Base-by-base conservation (phyloP, 2,113 vertebrate species). In the Pseudorectes ferrugineus region DNA sequence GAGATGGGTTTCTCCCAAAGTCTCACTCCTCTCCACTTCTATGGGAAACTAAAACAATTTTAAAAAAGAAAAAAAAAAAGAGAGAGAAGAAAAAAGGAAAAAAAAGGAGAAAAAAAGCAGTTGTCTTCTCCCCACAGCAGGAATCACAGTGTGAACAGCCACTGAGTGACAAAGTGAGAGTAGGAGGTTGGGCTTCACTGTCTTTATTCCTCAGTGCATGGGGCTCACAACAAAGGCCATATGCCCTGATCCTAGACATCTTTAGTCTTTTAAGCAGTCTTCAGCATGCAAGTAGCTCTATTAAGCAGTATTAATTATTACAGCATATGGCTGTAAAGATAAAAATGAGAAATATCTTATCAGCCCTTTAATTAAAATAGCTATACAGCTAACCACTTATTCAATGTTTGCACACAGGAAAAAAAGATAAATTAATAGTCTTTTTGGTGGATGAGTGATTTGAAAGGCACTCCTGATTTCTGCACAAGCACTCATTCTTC, bases 221-320 rank as follows among this genome's bases (percentile, higher is more conserved):
- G 75, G 80, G 89, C 73, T 93, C 54, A 61, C 80, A 93, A 93
- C 94, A 96, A 95, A 91, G 76, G 57, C 93, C 89, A 79, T 79
- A 91, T 95, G 95, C 70, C 96, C 59, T 59, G 63, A 88, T 89
- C 67, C 87, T 72, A 82, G 63, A 59, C 92, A 91, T 89, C 95
- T 81, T 82, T 88, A 81, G 87, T 63, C 49, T 88, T 92, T 87
- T 48, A 85, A 88, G 67, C 71, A 93, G 77, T 35, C 73, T 95
- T 88, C 76, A 86, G 83, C 31, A 49, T 51, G 48, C 63, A 92
- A 93, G 80, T 20, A 82, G 61, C 55, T 91, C 78, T 76, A 73
- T 89, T 88, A 89, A 85, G 40, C 46, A 93, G n/a, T 78, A 92
- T 85, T 94, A 89, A 95, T 89, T 82, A 88, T 85, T 85, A 73